Evolutionary conservation across 1,140 invertebrate genomes (phyloP).

Genomic region (Periplaneta americana): DNA sequence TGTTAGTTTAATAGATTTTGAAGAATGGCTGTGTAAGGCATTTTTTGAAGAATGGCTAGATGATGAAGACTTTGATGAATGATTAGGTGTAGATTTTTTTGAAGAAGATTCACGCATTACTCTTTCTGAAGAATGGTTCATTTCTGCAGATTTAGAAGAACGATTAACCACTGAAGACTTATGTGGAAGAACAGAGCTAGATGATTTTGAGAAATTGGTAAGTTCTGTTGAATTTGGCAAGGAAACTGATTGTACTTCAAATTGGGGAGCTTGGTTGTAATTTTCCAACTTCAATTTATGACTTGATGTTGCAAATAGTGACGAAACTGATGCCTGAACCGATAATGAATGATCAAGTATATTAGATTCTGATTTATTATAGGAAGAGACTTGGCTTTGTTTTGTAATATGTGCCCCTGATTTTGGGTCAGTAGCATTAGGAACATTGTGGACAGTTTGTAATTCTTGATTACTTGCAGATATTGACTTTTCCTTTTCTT

Average conservation of each 20-base stretch:
- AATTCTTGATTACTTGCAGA: background rate
- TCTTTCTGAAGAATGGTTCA: background rate
- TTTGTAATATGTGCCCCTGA: background rate
- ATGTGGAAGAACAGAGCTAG: background rate
- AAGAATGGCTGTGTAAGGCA: background rate
- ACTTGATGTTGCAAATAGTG: background rate
- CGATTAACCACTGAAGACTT: background rate
- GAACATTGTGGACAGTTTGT: background rate
- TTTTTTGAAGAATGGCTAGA: background rate
- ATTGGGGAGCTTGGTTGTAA: background rate
- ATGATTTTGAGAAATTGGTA: background rate
- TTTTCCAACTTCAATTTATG: background rate
- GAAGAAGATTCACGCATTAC: background rate
- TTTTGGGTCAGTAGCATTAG: background rate
- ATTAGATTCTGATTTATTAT: background rate
- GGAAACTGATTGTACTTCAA: background rate
- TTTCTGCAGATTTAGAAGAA: background rate
- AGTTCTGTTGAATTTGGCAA: background rate
- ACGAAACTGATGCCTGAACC: too few species aligned
- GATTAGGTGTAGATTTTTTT: background rate
- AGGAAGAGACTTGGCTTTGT: background rate
- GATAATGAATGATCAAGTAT: too few species aligned
- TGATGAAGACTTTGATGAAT: background rate
- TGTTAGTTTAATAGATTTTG: too few species aligned
- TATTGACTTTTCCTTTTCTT: background rate